Conservation (phyloP, 1,140 invertebrate species). For the Drosophila kikkawai region DNA sequence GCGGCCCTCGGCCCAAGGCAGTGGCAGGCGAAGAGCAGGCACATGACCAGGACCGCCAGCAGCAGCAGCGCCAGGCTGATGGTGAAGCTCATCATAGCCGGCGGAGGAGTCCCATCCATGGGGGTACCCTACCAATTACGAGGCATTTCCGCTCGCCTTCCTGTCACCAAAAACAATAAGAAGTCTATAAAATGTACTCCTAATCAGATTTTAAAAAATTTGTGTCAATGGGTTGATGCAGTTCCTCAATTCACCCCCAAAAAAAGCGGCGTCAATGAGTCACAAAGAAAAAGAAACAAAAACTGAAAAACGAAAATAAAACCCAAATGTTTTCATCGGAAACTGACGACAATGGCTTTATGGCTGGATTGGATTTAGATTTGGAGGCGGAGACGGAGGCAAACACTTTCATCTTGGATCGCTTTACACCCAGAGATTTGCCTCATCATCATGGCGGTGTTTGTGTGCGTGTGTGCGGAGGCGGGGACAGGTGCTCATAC, state of each 20-base stretch:
- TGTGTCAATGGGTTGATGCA: conserved; percentile 18
- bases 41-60: conserved; percentile 79
- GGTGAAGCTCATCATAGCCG: conserved; percentile 76
- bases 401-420: conserved; percentile 79
- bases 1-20: conserved; percentile 86
- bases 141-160: background rate
- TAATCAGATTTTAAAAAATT: background rate
- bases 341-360: conserved; percentile 22
- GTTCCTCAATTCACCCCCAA: background rate
- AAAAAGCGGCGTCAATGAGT: background rate
- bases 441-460: conserved; percentile 29
- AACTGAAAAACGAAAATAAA: conserved; percentile 53
- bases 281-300: conserved; percentile 1
- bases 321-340: conserved; percentile 71
- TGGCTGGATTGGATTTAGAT: conserved; percentile 1
- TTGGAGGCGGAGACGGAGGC: background rate
- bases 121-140: background rate
- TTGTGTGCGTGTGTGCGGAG: conserved; percentile 2
- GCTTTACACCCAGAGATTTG: conserved; percentile 52
- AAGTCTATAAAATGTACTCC: background rate
- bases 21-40: conserved; percentile 85
- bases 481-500: conserved; percentile 45
- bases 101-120: conserved; percentile 82
- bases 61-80: conserved; percentile 79
- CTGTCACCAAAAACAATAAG: background rate